Evolutionary conservation across 2,888 invertebrate species (phyloP).

Genomic region (Hypselothyrea guttata): DNA sequence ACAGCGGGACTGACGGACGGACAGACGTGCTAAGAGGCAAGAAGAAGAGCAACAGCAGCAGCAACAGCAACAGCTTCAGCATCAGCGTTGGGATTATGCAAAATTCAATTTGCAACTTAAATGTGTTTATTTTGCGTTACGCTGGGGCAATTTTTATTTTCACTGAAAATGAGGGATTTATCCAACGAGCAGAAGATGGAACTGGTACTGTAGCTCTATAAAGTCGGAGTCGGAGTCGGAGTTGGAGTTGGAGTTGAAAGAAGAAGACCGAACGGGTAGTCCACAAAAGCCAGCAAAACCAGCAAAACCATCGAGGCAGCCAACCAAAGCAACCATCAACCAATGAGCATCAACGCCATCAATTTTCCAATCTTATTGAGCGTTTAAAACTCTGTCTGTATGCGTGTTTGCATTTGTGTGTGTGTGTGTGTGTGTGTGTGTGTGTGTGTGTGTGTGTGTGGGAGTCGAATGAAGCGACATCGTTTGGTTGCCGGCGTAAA

Average conservation of each 20-base stretch:
- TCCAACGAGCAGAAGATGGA: conserved; percentile 15
- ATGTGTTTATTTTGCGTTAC: conserved; percentile 81
- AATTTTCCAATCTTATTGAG: conserved; percentile 80
- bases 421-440: conserved; percentile 2
- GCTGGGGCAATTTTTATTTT: conserved; percentile 77
- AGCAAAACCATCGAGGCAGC: conserved; percentile 1
- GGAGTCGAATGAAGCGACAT: conserved; percentile 34
- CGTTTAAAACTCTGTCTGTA: conserved; percentile 59
- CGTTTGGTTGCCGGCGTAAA: conserved; percentile 60
- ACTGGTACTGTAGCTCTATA: background rate
- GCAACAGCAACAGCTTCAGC: conserved; percentile 17
- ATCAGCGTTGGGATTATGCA: conserved; percentile 70
- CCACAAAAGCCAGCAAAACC: conserved; percentile 8
- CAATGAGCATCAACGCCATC: conserved; percentile 68
- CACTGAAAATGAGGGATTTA: conserved; percentile 77
- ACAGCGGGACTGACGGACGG: background rate
- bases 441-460: conserved; percentile 21
- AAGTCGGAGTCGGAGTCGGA: background rate
- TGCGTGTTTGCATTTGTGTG: background rate
- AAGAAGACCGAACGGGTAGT: conserved; percentile 36
- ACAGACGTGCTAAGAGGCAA: conserved; percentile 35
- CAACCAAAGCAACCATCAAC: conserved; percentile 42
- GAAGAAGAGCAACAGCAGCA: conserved; percentile 11
- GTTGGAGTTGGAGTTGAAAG: background rate
- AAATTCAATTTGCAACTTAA: conserved; percentile 81